phyloP scores from a whole-genome alignment of 1,140 invertebrate species.

The Papilio polyxenes region DNA sequence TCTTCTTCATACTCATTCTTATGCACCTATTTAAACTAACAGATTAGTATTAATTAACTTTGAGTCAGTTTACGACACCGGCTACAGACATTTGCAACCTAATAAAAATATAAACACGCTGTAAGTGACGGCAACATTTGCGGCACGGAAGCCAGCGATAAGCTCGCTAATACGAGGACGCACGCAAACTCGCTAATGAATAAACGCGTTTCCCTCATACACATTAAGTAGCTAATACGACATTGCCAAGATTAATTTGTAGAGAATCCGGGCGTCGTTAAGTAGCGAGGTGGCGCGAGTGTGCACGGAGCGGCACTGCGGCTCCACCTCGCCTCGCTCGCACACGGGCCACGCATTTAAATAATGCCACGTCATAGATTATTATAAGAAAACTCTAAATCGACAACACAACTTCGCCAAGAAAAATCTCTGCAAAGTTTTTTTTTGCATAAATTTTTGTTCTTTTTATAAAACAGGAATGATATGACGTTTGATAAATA shows the following conservation, averaged over 20 bases:
- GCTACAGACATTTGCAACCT: not conserved
- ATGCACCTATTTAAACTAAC: not conserved
- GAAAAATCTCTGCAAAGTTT: not conserved
- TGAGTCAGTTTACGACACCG: not conserved
- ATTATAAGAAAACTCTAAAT: not conserved
- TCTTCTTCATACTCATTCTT: not conserved
- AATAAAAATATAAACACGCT: not conserved
- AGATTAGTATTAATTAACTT: not conserved
- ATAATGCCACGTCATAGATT: not conserved
- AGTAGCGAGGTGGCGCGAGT: conserved; percentile 22
- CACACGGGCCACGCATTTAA: not conserved
- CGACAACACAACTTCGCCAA: not conserved
- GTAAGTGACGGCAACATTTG: not conserved
- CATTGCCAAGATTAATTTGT: conserved; percentile 31
- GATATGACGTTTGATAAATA: not conserved
- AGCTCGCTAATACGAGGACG: conserved; percentile 4
- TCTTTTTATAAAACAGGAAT: not conserved
- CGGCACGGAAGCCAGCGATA: not conserved
- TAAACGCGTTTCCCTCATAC: conserved; percentile 29
- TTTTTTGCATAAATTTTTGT: not conserved
- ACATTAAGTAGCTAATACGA: conserved; percentile 32
- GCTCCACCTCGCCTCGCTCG: not conserved
- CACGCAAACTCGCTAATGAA: conserved; percentile 29
- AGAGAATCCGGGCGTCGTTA: conserved; percentile 28
- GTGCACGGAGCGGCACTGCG: not conserved